Percentiles rank a stretch among this genome's conserved stretches.
phyloP scores from a whole-genome alignment of 2,888 invertebrate genomes.

The Catocala fraxini region DNA sequence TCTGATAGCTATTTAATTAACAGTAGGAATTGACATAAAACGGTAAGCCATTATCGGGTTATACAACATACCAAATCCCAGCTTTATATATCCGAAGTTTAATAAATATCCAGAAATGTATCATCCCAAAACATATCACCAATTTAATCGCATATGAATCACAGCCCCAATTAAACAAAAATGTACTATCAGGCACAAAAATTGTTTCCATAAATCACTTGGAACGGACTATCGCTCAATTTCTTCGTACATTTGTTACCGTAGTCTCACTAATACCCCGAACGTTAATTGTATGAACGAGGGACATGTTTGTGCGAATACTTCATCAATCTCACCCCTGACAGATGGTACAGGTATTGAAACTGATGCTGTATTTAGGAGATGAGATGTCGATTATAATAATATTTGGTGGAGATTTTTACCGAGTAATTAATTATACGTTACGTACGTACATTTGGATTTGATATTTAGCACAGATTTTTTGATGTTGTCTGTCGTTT shows the following conservation, averaged over 20 bases:
- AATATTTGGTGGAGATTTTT: constrained; percentile 11
- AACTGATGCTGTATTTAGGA: constrained; percentile 34
- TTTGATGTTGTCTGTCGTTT: too few species aligned
- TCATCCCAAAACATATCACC: background rate
- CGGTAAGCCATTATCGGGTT: too few species aligned
- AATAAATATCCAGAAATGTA: too few species aligned
- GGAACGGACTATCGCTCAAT: constrained; percentile 70
- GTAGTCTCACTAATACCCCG: constrained; percentile 19
- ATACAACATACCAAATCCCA: too few species aligned
- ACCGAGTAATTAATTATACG: constrained; percentile 5
- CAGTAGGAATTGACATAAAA: too few species aligned
- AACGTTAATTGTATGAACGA: constrained; percentile 53
- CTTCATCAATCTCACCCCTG: constrained; percentile 53
- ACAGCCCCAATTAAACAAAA: constrained; percentile 19
- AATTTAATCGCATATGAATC: constrained; percentile 10
- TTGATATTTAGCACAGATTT: too few species aligned
- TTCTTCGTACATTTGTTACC: constrained; percentile 66
- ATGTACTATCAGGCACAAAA: constrained; percentile 46
- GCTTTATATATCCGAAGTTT: too few species aligned
- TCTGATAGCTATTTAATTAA: too few species aligned
- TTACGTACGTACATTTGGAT: too few species aligned
- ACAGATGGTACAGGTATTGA: constrained; percentile 46
- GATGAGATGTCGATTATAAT: constrained; percentile 30
- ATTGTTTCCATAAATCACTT: constrained; percentile 61
- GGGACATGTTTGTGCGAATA: constrained; percentile 47